These are phyloP conservation scores for Dallia pectoralis DNA, from an alignment of 2,797 vertebrate genomes.

Conservation along the genomic window DNA sequence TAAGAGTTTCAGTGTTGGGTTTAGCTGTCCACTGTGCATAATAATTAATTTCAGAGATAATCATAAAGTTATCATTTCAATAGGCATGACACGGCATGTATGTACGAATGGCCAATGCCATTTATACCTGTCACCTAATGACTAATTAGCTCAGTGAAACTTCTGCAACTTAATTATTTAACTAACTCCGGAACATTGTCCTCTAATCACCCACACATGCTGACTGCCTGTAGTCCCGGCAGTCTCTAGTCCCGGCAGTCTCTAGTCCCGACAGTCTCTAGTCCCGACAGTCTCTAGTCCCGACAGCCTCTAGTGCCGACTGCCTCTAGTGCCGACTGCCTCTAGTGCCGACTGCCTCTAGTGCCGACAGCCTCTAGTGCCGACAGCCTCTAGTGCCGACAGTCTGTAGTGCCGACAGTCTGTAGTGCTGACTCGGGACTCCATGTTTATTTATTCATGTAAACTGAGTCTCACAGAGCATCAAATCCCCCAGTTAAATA, in stretches of 20 bases:
- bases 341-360: too few species aligned
- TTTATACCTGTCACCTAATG: background rate
- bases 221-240: background rate
- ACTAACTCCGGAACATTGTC: background rate
- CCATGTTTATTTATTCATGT: background rate
- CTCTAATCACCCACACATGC: background rate
- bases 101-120: background rate
- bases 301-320: too few species aligned
- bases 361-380: too few species aligned
- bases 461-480: background rate
- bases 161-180: background rate
- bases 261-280: too few species aligned
- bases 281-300: too few species aligned
- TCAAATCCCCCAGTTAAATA: conserved; percentile 27
- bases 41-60: background rate
- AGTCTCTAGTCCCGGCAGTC: too few species aligned
- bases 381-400: too few species aligned
- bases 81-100: background rate
- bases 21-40: background rate
- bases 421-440: background rate
- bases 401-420: background rate
- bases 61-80: too few species aligned
- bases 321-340: too few species aligned
- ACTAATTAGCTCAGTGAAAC: background rate
- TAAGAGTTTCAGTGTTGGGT: background rate